Conservation (phyloP, 1,140 invertebrate species). For the Heliconius hermathena region DNA sequence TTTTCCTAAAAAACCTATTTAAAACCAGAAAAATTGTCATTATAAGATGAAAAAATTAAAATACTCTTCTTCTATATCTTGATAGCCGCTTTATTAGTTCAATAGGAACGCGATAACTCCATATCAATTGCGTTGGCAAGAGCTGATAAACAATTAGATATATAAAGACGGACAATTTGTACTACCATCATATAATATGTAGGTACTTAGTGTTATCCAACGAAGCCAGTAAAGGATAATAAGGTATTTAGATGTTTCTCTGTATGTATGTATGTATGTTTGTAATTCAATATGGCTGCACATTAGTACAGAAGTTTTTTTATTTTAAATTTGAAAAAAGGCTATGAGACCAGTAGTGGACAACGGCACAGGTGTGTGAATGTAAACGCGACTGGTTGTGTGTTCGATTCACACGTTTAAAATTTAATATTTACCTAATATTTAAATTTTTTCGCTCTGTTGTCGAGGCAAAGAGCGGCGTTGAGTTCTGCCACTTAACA, state of each 20-base stretch:
- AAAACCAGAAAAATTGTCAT: too few species aligned
- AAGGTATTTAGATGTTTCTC: conserved; percentile 1
- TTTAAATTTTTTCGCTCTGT: too few species aligned
- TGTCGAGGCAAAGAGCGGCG: too few species aligned
- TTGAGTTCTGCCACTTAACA: too few species aligned
- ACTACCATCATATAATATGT: not conserved
- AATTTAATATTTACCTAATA: too few species aligned
- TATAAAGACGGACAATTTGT: not conserved
- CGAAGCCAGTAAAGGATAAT: conserved; percentile 12
- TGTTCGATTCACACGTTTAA: too few species aligned
- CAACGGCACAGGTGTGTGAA: too few species aligned
- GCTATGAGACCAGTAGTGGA: too few species aligned
- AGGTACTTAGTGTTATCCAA: conserved; percentile 7
- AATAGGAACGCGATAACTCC: not conserved
- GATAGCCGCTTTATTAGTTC: not conserved
- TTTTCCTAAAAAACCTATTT: too few species aligned
- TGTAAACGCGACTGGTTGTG: too few species aligned
- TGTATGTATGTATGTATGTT: not conserved
- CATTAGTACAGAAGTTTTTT: too few species aligned
- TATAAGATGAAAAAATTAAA: not conserved
- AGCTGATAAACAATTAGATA: not conserved
- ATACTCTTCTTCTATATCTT: not conserved
- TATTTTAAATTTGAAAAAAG: too few species aligned
- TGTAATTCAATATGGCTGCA: conserved; percentile 1
- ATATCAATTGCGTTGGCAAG: not conserved